Percentiles rank a stretch among this genome's conserved stretches.
Evolutionary conservation across 2,113 vertebrate species (phyloP).

Genomic region (Pandion haliaetus): DNA sequence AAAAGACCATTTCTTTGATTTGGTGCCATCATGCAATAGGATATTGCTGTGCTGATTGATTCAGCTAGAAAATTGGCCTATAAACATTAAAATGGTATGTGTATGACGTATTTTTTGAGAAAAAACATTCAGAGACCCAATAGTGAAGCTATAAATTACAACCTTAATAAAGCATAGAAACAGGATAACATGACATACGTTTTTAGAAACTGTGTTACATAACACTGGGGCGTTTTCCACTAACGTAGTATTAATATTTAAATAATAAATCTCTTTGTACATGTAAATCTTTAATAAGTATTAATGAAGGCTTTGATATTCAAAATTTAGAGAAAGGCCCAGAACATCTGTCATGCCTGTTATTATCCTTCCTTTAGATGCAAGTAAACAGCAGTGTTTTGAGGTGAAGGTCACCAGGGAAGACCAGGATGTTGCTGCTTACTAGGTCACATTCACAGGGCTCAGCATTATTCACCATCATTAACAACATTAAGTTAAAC

Average conservation of each 20-base stretch:
- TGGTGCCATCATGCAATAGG: rapidly evolving
- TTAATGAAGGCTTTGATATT: constrained; percentile 52
- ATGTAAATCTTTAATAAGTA: constrained; percentile 34
- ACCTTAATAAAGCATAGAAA: not conserved
- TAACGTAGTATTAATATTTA: not conserved
- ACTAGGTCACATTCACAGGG: not conserved
- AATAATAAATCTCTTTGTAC: constrained; percentile 36
- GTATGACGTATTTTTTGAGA: not conserved
- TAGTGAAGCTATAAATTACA: not conserved
- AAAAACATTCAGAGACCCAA: not conserved
- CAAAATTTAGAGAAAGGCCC: constrained; percentile 8
- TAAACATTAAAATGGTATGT: not conserved
- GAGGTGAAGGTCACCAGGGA: constrained; percentile 43
- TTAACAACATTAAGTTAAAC: not conserved
- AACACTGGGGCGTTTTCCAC: not conserved
- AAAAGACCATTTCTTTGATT: not conserved
- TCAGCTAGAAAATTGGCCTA: not conserved
- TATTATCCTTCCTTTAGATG: not conserved
- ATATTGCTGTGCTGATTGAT: not conserved
- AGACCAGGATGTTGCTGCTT: not conserved
- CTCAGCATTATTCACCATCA: not conserved
- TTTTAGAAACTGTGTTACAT: not conserved
- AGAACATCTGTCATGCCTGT: not conserved
- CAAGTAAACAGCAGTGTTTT: not conserved
- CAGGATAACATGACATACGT: not conserved